Evolutionary conservation across 1,140 invertebrate species (phyloP).

Genomic region (Orchesella cincta): DNA sequence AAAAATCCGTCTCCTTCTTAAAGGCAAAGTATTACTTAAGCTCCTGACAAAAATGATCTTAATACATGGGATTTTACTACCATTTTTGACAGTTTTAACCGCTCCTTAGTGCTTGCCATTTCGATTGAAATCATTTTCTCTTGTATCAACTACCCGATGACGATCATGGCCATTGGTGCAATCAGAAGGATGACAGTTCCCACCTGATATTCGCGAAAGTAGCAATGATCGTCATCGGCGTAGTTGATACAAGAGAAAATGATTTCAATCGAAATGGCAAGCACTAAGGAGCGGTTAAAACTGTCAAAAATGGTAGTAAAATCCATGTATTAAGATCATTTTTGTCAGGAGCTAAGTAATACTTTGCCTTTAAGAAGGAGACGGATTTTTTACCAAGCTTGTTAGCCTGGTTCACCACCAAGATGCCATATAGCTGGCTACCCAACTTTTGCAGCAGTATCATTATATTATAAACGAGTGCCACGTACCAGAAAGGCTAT

Average conservation of each 20-base stretch:
- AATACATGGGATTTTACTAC: constrained; percentile 28
- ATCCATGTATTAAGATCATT: constrained; percentile 10
- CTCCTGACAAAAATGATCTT: constrained; percentile 27
- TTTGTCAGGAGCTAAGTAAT: constrained; percentile 25
- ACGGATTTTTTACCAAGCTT: neutral
- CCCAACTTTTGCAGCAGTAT: too few species aligned
- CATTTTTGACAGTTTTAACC: constrained; percentile 28
- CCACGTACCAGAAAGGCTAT: too few species aligned
- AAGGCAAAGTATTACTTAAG: neutral
- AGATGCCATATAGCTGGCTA: too few species aligned
- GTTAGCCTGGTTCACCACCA: constrained; percentile 1
- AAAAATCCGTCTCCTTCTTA: neutral
- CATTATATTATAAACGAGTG: too few species aligned
- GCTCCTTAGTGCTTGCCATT: constrained; percentile 8
- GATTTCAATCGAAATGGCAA: neutral
- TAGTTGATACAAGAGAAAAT: neutral
- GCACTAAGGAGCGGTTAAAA: neutral
- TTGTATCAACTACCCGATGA: neutral
- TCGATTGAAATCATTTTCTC: neutral
- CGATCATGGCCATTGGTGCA: neutral
- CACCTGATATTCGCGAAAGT: neutral
- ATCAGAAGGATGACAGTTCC: neutral
- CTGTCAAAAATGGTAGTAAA: neutral
- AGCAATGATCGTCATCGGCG: neutral
- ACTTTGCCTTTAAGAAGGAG: neutral